Evolutionary conservation across 2,888 invertebrate genomes (phyloP).

Genomic region (Pelosia muscerda): DNA sequence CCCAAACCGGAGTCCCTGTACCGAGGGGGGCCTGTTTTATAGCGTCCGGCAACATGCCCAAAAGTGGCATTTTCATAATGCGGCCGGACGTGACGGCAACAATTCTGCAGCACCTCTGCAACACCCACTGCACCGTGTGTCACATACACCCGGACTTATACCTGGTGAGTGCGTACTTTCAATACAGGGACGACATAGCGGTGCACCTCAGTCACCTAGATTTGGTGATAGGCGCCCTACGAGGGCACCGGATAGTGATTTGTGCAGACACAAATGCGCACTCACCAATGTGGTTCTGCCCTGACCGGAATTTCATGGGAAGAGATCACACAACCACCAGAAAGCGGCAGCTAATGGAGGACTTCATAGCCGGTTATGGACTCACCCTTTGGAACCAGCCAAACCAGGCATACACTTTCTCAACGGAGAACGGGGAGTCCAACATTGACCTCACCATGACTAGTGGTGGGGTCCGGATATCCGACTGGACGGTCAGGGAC

Average conservation of each 20-base stretch:
- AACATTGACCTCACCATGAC: slow-evolving; percentile 49
- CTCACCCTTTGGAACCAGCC: too few relatives aligned
- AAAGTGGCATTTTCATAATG: fast-evolving
- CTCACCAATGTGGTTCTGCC: slow-evolving; percentile 48
- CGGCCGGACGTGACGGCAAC: background rate
- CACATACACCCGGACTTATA: background rate
- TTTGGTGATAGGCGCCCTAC: slow-evolving; percentile 24
- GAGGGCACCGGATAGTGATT: slow-evolving; percentile 27
- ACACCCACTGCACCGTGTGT: background rate
- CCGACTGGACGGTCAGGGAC: slow-evolving; percentile 39
- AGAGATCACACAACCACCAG: slow-evolving; percentile 23
- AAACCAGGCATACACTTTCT: too few relatives aligned
- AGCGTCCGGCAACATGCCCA: slow-evolving; percentile 5
- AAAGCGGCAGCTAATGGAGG: slow-evolving; percentile 5
- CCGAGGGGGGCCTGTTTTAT: background rate
- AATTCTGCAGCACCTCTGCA: background rate
- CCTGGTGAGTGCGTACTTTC: slow-evolving; percentile 1
- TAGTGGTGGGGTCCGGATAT: slow-evolving; percentile 21
- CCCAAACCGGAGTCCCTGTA: slow-evolving; percentile 19
- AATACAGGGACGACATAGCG: slow-evolving; percentile 5
- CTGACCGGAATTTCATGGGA: slow-evolving; percentile 28
- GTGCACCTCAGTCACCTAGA: slow-evolving; percentile 21
- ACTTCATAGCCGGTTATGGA: background rate
- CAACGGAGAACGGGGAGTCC: too few relatives aligned
- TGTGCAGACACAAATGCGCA: slow-evolving; percentile 49